Evolutionary conservation across 2,888 invertebrate genomes (phyloP).

Genomic region (Cabera pusaria): DNA sequence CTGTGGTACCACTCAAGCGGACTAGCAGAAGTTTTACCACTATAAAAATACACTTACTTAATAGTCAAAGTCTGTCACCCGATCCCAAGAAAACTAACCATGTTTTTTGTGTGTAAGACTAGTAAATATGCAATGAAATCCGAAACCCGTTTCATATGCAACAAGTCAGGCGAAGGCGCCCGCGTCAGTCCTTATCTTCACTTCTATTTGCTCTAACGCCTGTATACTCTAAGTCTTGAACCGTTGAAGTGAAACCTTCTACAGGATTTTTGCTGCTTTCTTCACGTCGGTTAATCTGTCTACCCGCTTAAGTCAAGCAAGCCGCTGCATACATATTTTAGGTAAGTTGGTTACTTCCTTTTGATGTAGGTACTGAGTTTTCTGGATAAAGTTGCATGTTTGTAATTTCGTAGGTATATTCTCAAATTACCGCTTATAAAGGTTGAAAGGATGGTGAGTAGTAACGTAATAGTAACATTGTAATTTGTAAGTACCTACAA

Average conservation of each 20-base stretch:
- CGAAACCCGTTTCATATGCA: slow-evolving; percentile 72
- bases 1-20: too few species aligned
- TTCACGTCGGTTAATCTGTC: not conserved
- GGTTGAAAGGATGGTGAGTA: too few species aligned
- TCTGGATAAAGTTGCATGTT: too few species aligned
- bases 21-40: too few species aligned
- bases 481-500: too few species aligned
- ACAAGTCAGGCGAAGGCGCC: slow-evolving; percentile 42
- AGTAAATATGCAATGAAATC: slow-evolving; percentile 76
- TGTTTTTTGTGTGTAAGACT: slow-evolving; percentile 20
- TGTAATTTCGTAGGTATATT: too few species aligned
- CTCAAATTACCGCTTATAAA: too few species aligned
- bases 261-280: slow-evolving; percentile 2
- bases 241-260: slow-evolving; percentile 3
- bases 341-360: too few species aligned
- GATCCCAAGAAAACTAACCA: slow-evolving; percentile 3
- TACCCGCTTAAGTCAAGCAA: not conserved
- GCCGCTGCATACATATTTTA: not conserved
- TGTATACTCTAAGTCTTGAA: slow-evolving; percentile 8
- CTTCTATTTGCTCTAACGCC: slow-evolving; percentile 20
- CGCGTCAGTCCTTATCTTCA: slow-evolving; percentile 42
- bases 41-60: too few species aligned
- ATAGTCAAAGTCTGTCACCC: too few species aligned
- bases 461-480: too few species aligned
- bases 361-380: too few species aligned